Evolutionary conservation across 2,888 invertebrate genomes (phyloP), one percentile per base, ranked within the genome.

Genomic region (Agrotis puta): DNA sequence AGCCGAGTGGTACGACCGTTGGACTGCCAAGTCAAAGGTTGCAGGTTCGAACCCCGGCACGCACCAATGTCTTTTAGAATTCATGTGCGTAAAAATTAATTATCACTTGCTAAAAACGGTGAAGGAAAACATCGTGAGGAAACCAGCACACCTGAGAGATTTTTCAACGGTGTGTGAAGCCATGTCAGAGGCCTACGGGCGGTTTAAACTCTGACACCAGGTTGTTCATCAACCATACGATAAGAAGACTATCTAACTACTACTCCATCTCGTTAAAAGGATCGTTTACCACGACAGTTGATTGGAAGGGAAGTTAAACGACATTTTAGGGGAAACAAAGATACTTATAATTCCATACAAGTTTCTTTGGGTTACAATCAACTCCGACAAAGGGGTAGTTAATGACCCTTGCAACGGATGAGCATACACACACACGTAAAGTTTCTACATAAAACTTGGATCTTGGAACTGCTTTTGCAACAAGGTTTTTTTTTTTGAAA

Each of bases 351-450:
- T 47, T 57, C 56, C 20, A 57, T 69, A 33, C 48, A 77, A 76
- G 45, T 71, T 57, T 66, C 66, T 75, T 61, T 47, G 39, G 20
- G 45, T 39, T 50, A 45, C 69, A 56, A 68, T 51, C 51, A 47
- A 77, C 43, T 58, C 14, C 22, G 43, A 11, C 24, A 58, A 57
- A 74, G 57, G 51, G 77, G 74, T 74, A 62, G 51, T 56, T 74
- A 69, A 74, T 76, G 77, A 76, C 39, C 70, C 71, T 59, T 77
- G 63, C 48, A 70, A 50, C n/a, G 22, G 22, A 78, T 50, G 39
- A 50, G 24, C 45, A 24, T 47, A 58, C n/a, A 43, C 33, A 43
- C 33, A 48, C 59, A 33, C 22, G 16, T 24, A 20, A 3, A 24
- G 22, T 18, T 39, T 39, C 39, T 53, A 45, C 68, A 20, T 16